These are phyloP conservation scores for Diphyllodes magnificus DNA, from an alignment of 2,113 vertebrate species.

Conservation along the genomic window DNA sequence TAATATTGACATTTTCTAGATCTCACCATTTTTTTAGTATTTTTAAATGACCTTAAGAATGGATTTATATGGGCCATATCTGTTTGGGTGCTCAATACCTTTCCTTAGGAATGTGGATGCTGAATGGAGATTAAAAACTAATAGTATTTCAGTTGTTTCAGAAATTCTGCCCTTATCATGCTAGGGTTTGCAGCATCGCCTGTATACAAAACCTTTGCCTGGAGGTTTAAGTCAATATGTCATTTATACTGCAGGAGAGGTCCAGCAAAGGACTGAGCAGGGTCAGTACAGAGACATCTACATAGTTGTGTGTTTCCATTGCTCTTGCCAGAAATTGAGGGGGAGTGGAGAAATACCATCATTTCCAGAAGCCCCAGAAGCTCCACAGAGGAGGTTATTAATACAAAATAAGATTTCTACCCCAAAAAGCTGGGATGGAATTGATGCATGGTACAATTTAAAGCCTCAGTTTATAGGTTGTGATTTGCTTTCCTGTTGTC, in stretches of 20 bases:
- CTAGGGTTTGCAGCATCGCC: not conserved
- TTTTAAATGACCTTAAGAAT: not conserved
- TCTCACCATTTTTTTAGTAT: not conserved
- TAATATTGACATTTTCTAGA: not conserved
- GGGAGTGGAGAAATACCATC: not conserved
- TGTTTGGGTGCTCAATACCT: not conserved
- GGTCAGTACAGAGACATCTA: not conserved
- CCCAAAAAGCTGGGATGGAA: not conserved
- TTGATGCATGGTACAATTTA: accelerated
- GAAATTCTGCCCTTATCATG: not conserved
- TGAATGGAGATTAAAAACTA: not conserved
- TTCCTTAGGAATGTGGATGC: not conserved
- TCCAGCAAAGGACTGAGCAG: not conserved
- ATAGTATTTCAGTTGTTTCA: not conserved
- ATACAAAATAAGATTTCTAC: not conserved
- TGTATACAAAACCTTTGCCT: not conserved
- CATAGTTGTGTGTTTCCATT: not conserved
- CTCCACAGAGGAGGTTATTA: not conserved
- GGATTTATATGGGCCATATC: not conserved
- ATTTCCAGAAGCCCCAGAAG: not conserved
- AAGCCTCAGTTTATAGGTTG: not conserved
- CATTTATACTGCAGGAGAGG: not conserved
- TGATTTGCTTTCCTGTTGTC: not conserved
- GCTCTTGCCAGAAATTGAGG: not conserved
- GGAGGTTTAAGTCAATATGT: not conserved